Conservation (phyloP, 2,888 invertebrate species). For the Brachyptera putata region DNA sequence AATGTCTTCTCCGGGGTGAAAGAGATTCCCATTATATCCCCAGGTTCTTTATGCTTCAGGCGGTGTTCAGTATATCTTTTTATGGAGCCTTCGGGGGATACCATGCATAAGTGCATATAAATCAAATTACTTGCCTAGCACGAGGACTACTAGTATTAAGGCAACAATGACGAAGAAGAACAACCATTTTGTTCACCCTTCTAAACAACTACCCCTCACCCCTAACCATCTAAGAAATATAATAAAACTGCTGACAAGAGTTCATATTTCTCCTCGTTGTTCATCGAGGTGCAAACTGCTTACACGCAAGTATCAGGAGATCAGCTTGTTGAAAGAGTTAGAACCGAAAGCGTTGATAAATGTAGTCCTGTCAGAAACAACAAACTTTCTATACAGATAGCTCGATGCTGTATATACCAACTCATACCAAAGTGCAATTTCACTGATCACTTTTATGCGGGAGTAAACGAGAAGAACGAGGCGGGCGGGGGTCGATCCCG, state of each 20-base stretch:
- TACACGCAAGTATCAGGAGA: background rate
- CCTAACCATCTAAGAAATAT: conserved; percentile 1
- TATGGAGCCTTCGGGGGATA: conserved; percentile 4
- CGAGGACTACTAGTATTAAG: too few species aligned
- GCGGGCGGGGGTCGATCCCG: conserved; percentile 12
- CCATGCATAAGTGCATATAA: conserved; percentile 9
- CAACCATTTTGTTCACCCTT: conserved; percentile 10
- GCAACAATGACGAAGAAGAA: conserved; percentile 7
- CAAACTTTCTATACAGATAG: conserved; percentile 18
- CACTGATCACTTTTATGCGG: conserved; percentile 25
- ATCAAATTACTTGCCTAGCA: background rate
- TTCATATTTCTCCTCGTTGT: conserved; percentile 4
- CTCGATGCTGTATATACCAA: background rate
- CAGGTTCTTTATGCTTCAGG: too few species aligned
- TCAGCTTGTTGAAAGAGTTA: conserved; percentile 9
- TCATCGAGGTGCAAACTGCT: conserved; percentile 5
- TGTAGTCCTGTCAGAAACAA: conserved; percentile 15
- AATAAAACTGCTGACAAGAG: conserved; percentile 14
- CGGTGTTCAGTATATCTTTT: conserved; percentile 11
- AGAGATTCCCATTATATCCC: background rate
- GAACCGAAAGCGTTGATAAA: conserved; percentile 11
- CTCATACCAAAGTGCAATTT: conserved; percentile 16
- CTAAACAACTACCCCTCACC: background rate
- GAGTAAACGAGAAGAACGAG: background rate
- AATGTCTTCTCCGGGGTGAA: conserved; percentile 6